These are phyloP conservation scores for Bombus waltoni DNA, from an alignment of 1,140 invertebrate genomes.

Conservation along the genomic window DNA sequence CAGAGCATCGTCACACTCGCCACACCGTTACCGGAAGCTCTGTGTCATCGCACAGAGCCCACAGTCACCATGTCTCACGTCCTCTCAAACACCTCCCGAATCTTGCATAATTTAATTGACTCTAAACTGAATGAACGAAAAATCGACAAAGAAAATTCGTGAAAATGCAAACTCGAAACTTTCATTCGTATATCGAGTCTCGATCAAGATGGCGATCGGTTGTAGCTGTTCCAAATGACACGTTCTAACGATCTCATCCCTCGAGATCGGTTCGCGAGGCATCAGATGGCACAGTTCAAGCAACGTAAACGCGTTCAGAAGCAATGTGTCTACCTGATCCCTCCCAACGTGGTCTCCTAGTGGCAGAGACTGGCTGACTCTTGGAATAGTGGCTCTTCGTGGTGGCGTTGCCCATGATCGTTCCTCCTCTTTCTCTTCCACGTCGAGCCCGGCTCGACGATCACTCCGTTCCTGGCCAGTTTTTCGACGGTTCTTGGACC, in stretches of 20 bases:
- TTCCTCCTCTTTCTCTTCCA: constrained; percentile 35
- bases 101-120: not conserved
- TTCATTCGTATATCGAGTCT: not conserved
- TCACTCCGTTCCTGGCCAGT: constrained; percentile 49
- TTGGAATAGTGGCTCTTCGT: constrained; percentile 73
- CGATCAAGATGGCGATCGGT: constrained; percentile 26
- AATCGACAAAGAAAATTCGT: not conserved
- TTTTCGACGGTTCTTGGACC: constrained; percentile 34
- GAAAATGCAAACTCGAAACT: not conserved
- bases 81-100: too few species aligned
- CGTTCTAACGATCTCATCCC: not conserved
- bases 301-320: constrained; percentile 7
- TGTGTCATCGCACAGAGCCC: constrained; percentile 2
- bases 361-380: constrained; percentile 55
- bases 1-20: constrained; percentile 9
- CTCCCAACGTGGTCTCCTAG: constrained; percentile 77
- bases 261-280: not conserved
- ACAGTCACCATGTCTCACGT: not conserved
- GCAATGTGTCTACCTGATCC: constrained; percentile 74
- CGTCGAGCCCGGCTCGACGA: constrained; percentile 55
- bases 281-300: not conserved
- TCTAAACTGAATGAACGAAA: too few species aligned
- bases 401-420: constrained; percentile 78
- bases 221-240: not conserved
- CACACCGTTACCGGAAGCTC: constrained; percentile 34